These are phyloP conservation scores for Typhlichthys eigenmanni DNA, from an alignment of 2,797 vertebrate species.

Conservation along the genomic window DNA sequence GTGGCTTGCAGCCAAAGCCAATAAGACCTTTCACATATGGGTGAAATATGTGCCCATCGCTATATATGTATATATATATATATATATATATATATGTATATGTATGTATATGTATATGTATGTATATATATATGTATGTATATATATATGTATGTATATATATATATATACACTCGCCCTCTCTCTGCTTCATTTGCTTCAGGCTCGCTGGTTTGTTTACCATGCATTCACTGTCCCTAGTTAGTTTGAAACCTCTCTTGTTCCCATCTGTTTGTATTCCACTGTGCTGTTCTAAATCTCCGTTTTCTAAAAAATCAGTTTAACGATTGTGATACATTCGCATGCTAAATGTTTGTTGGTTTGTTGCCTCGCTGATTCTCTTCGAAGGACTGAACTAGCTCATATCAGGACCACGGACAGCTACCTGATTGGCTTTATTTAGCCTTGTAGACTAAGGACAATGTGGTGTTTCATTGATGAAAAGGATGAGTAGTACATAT, in stretches of 20 bases:
- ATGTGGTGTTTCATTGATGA: neutral
- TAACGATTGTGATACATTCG: conserved; percentile 51
- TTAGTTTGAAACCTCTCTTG: conserved; percentile 24
- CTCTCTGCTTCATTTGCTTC: conserved; percentile 41
- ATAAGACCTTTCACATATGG: too few relatives aligned
- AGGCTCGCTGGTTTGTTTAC: conserved; percentile 17
- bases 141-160: too few relatives aligned
- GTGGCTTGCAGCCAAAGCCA: too few relatives aligned
- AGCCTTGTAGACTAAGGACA: neutral
- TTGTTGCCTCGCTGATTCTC: conserved; percentile 32
- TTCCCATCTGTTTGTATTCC: conserved; percentile 29
- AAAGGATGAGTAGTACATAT: neutral
- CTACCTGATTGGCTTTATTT: neutral
- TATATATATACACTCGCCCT: conserved; percentile 18
- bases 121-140: too few relatives aligned
- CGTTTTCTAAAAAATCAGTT: conserved; percentile 24
- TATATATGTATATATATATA: too few relatives aligned
- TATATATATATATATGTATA: too few relatives aligned
- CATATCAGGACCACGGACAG: conserved; percentile 41
- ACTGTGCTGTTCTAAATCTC: conserved; percentile 42
- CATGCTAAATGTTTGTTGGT: conserved; percentile 49
- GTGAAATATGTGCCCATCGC: too few relatives aligned
- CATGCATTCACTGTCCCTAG: conserved; percentile 35
- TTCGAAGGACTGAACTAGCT: conserved; percentile 29
- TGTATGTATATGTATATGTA: too few relatives aligned